These are phyloP conservation scores for Drosophila kanekoi DNA, from an alignment of 2,888 invertebrate genomes.

Conservation along the genomic window DNA sequence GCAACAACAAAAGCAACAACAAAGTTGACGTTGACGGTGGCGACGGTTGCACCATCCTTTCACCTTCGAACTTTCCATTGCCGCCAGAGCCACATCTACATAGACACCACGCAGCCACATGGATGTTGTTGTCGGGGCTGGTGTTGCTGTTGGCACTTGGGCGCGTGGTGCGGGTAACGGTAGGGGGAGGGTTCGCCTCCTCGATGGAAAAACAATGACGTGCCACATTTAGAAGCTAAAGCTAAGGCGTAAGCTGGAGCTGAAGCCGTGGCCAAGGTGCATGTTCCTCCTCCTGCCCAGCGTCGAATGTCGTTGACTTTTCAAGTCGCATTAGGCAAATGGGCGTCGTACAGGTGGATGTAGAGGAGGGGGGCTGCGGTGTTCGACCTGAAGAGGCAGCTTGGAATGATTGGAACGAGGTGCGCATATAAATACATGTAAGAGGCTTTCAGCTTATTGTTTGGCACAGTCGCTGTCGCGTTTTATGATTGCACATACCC, in stretches of 20 bases:
- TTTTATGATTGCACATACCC: conserved; percentile 68
- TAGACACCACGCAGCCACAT: conserved; percentile 9
- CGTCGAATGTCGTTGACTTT: conserved; percentile 78
- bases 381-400: conserved; percentile 29
- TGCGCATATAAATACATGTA: conserved; percentile 76
- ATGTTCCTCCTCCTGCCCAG: conserved; percentile 19
- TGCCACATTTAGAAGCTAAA: conserved; percentile 66
- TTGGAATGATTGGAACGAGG: conserved; percentile 52
- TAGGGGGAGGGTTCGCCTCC: conserved; percentile 20
- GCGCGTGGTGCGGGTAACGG: conserved; percentile 18
- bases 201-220: conserved; percentile 68
- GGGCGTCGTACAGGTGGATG: conserved; percentile 11
- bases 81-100: conserved; percentile 23
- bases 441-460: conserved; percentile 81
- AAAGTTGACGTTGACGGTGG: conserved; percentile 13
- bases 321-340: conserved; percentile 76
- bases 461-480: conserved; percentile 69
- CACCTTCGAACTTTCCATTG: conserved; percentile 17
- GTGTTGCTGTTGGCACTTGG: conserved; percentile 36
- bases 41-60: conserved; percentile 10
- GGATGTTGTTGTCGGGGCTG: conserved; percentile 6
- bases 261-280: conserved; percentile 3
- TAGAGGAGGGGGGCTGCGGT: not conserved
- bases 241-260: conserved; percentile 22
- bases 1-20: conserved; percentile 43